A percentile compares a stretch with the other conserved stretches of the same genome.
Evolutionary conservation across 1,140 invertebrate species (phyloP).

Genomic region (Augochlora pura): DNA sequence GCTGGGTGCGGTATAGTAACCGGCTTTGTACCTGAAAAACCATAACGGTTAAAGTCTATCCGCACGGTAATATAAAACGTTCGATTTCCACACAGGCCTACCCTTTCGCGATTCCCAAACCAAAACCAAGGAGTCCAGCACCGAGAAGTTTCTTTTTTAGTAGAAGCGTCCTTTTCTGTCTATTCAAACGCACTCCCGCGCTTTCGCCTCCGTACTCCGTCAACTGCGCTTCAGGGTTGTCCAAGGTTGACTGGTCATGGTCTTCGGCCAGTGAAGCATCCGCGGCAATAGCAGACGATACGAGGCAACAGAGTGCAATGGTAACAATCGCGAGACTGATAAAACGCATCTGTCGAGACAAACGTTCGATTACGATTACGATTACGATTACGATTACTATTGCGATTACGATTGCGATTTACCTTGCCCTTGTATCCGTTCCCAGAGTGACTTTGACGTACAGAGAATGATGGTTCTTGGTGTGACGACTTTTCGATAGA

Average conservation of each 20-base stretch:
- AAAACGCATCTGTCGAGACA: constrained; percentile 65
- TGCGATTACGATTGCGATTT: too few relatives aligned
- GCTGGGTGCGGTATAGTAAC: constrained; percentile 68
- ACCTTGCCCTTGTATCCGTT: not conserved
- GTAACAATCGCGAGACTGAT: constrained; percentile 42
- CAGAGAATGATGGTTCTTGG: constrained; percentile 1
- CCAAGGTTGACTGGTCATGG: not conserved
- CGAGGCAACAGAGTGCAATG: constrained; percentile 54
- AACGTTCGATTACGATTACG: not conserved
- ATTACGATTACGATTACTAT: too few relatives aligned
- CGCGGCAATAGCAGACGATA: constrained; percentile 47
- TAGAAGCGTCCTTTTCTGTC: constrained; percentile 72
- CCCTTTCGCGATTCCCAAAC: constrained; percentile 74
- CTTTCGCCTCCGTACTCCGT: constrained; percentile 25
- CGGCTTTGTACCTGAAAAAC: constrained; percentile 71
- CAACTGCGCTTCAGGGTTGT: constrained; percentile 17
- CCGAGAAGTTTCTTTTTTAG: constrained; percentile 75
- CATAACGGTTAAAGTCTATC: too few relatives aligned
- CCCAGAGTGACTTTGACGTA: not conserved
- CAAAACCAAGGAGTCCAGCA: constrained; percentile 74
- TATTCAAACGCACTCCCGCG: constrained; percentile 29
- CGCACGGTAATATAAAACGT: too few relatives aligned
- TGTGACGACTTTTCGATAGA: constrained; percentile 21
- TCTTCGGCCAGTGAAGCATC: constrained; percentile 43
- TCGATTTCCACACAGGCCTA: constrained; percentile 34